Percentiles rank a stretch among this genome's conserved stretches.
Evolutionary conservation across 2,888 invertebrate species (phyloP).

Genomic region (Dryobota labecula): DNA sequence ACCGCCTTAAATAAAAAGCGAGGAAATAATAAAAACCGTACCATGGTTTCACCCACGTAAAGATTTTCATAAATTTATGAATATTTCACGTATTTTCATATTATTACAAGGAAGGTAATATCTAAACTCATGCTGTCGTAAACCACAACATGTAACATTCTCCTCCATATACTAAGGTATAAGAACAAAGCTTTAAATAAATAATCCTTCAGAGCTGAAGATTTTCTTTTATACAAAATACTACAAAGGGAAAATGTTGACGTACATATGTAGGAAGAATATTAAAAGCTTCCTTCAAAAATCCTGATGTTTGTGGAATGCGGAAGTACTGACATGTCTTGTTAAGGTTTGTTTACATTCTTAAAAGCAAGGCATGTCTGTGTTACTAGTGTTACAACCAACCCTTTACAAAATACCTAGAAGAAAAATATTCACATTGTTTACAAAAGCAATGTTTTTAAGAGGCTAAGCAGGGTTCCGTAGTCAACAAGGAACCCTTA

Average conservation of each 20-base stretch:
- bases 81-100: conserved; percentile 38
- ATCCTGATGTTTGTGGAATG: conserved; percentile 12
- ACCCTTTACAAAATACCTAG: neutral
- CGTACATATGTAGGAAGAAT: conserved; percentile 7
- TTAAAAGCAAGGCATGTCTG: neutral
- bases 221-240: conserved; percentile 21
- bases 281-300: conserved; percentile 19
- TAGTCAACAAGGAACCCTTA: no score
- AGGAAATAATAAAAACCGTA: no score
- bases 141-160: conserved; percentile 22
- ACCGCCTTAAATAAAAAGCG: no score
- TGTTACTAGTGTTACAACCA: no score
- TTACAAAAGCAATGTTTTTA: neutral
- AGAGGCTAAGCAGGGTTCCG: no score
- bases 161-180: conserved; percentile 8
- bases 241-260: conserved; percentile 16
- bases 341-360: neutral
- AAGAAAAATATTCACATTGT: neutral
- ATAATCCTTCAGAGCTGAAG: conserved; percentile 20
- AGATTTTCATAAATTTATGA: conserved; percentile 25
- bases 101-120: conserved; percentile 12
- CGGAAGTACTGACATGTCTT: neutral
- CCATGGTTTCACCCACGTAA: neutral
- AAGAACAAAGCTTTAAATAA: conserved; percentile 37
- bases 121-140: conserved; percentile 23